These are phyloP conservation scores for Rhegmatorhina hoffmannsi DNA, from an alignment of 2,113 vertebrate genomes.

Conservation along the genomic window DNA sequence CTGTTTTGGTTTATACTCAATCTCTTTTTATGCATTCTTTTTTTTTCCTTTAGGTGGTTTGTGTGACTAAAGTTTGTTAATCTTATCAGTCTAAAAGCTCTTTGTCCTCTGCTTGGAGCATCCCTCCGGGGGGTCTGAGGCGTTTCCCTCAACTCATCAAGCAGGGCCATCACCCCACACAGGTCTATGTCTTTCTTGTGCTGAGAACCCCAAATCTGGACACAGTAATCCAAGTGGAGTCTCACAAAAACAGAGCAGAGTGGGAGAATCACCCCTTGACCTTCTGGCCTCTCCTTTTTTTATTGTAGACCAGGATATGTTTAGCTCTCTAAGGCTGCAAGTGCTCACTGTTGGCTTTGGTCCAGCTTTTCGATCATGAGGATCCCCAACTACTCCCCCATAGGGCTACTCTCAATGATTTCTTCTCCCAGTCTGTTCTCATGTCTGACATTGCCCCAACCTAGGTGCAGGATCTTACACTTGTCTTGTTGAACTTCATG, in stretches of 20 bases:
- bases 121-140: no score
- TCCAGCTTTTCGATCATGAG: not conserved
- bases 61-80: no score
- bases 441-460: not conserved
- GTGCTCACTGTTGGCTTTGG: fast-evolving
- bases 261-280: fast-evolving
- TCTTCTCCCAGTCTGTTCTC: not conserved
- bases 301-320: not conserved
- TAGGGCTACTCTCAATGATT: not conserved
- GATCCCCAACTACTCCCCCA: not conserved
- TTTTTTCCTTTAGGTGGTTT: no score
- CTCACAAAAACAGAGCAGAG: not conserved
- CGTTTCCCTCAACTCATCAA: no score
- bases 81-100: no score
- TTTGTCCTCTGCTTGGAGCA: no score
- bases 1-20: no score
- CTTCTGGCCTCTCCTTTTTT: not conserved
- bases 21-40: no score
- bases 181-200: not conserved
- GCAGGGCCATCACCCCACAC: no score
- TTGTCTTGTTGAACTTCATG: not conserved
- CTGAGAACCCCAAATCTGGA: no score
- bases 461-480: not conserved
- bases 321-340: not conserved
- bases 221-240: not conserved